These are phyloP conservation scores for Philonicus albiceps DNA, from an alignment of 2,888 invertebrate species.

Conservation along the genomic window DNA sequence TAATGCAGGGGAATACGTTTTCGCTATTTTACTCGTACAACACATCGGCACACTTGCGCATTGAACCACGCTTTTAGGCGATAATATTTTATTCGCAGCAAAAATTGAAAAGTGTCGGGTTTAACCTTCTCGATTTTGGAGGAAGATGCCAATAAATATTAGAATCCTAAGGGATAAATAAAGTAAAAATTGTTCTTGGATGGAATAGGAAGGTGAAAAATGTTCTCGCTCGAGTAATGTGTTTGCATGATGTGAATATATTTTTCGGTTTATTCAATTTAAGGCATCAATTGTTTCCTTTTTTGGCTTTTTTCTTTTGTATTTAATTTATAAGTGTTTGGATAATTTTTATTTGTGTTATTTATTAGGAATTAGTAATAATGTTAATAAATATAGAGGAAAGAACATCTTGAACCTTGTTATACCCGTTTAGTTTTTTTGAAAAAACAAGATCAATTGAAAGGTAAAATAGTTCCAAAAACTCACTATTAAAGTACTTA, in stretches of 20 bases:
- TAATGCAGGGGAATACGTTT: constrained; percentile 21
- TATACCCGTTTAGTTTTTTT: no score
- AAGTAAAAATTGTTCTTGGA: neutral
- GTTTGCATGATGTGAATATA: neutral
- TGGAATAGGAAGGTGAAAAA: neutral
- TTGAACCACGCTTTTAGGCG: neutral
- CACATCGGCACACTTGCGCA: neutral
- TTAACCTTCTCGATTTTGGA: neutral
- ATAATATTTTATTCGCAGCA: neutral
- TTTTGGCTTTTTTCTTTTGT: neutral
- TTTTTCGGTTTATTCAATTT: neutral
- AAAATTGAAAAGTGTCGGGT: neutral
- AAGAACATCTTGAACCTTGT: no score
- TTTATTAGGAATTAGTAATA: no score
- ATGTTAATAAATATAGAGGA: no score
- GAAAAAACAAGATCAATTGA: no score
- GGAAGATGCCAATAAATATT: neutral
- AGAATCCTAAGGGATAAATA: neutral
- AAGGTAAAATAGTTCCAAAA: no score
- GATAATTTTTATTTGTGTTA: no score
- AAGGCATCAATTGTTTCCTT: neutral
- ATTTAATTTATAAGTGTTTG: no score
- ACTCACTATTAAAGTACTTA: no score
- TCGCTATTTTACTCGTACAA: neutral
- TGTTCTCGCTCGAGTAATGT: neutral